Evolutionary conservation across 2,797 vertebrate species (phyloP).

Genomic region (Parambassis ranga): DNA sequence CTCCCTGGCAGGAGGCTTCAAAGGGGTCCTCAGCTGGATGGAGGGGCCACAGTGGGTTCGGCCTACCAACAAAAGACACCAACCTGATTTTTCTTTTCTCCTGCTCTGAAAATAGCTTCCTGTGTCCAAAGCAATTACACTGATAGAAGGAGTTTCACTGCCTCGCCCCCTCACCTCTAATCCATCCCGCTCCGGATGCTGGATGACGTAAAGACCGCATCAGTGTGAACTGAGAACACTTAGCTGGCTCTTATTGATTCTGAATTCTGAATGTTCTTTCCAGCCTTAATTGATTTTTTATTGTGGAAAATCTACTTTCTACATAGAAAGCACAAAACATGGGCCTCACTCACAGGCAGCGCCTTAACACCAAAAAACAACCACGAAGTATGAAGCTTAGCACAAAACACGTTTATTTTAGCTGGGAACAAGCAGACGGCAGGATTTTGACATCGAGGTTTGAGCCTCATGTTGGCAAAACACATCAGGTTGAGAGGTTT

Average conservation of each 20-base stretch:
- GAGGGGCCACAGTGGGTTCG: constrained; percentile 50
- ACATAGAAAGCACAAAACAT: background rate
- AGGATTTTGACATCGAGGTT: no score
- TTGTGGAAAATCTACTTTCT: background rate
- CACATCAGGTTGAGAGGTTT: no score
- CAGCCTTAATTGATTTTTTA: background rate
- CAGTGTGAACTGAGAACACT: background rate
- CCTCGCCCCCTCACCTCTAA: constrained; percentile 32
- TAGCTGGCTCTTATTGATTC: background rate
- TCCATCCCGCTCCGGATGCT: background rate
- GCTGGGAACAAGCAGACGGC: no score
- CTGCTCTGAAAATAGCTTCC: constrained; percentile 62
- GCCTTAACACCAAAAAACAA: no score
- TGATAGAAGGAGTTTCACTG: constrained; percentile 65
- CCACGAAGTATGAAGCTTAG: no score
- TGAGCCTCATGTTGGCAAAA: no score
- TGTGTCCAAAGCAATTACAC: constrained; percentile 69
- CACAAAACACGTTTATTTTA: no score
- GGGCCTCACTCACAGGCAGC: no score
- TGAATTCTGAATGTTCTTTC: background rate
- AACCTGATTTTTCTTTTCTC: constrained; percentile 29
- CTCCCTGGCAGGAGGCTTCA: constrained; percentile 63
- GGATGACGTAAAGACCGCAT: background rate
- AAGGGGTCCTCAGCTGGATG: constrained; percentile 52
- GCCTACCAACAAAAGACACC: constrained; percentile 65